These are phyloP conservation scores for Dorcus hopei DNA, from an alignment of 2,888 invertebrate species.

Conservation along the genomic window DNA sequence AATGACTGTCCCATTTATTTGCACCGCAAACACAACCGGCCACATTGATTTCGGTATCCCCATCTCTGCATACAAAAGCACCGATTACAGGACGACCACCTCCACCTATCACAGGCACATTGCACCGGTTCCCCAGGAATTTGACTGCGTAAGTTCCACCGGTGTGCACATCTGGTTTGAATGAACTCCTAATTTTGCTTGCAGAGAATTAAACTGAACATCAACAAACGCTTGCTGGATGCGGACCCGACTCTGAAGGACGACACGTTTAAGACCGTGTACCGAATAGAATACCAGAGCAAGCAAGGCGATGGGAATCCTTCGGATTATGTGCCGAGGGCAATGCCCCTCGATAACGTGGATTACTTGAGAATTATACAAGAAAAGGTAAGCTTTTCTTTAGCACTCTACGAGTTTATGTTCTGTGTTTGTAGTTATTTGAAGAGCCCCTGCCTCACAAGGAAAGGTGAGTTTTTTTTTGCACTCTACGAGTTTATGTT, in stretches of 20 bases:
- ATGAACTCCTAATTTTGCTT: slow-evolving; percentile 23
- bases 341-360: slow-evolving; percentile 20
- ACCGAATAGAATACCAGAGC: slow-evolving; percentile 25
- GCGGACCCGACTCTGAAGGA: slow-evolving; percentile 33
- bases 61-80: slow-evolving; percentile 36
- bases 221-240: slow-evolving; percentile 30
- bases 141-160: slow-evolving; percentile 27
- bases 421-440: slow-evolving; percentile 29
- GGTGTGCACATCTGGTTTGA: no score
- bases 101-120: slow-evolving; percentile 35
- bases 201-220: slow-evolving; percentile 36
- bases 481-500: not conserved
- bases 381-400: slow-evolving; percentile 34
- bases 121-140: slow-evolving; percentile 39
- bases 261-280: slow-evolving; percentile 28
- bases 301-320: slow-evolving; percentile 28
- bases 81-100: slow-evolving; percentile 42
- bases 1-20: slow-evolving; percentile 26
- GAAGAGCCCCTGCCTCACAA: slow-evolving; percentile 33
- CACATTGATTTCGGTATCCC: slow-evolving; percentile 43
- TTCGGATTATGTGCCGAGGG: slow-evolving; percentile 17
- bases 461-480: not conserved
- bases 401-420: not conserved
- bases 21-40: slow-evolving; percentile 35
- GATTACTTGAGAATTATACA: slow-evolving; percentile 33